Conservation (phyloP, 2,888 invertebrate genomes). For the Cylindroiulus punctatus region DNA sequence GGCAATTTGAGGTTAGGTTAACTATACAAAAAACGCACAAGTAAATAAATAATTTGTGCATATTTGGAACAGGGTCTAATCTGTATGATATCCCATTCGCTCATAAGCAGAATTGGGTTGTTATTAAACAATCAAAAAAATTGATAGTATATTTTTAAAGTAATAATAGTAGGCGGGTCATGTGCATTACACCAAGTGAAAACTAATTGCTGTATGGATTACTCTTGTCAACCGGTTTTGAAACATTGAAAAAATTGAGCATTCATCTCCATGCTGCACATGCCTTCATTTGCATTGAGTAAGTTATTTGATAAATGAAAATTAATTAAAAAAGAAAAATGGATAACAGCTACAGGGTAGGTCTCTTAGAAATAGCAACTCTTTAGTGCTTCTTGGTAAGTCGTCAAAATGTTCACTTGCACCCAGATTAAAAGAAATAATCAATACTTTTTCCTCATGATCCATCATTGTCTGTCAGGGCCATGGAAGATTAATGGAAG, state of each 20-base stretch:
- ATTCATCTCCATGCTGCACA: background rate
- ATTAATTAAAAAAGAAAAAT: background rate
- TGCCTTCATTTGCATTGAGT: background rate
- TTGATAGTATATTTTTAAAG: no score
- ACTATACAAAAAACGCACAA: no score
- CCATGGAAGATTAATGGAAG: constrained; percentile 30
- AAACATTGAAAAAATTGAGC: background rate
- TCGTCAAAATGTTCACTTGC: background rate
- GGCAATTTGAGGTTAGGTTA: no score
- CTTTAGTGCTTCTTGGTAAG: background rate
- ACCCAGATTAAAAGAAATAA: background rate
- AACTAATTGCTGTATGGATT: no score
- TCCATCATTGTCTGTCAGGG: constrained; percentile 25
- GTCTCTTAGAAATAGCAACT: background rate
- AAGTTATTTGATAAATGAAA: background rate
- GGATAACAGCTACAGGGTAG: background rate
- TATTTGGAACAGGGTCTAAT: no score
- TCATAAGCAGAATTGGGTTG: no score
- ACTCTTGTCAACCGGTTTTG: no score
- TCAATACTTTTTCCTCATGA: constrained; percentile 17
- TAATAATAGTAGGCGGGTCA: no score
- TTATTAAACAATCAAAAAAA: no score
- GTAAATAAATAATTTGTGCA: no score
- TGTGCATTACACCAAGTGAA: no score
- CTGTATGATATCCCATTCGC: no score